Conservation (phyloP, 2,113 vertebrate genomes). For the Nesoenas mayeri region DNA sequence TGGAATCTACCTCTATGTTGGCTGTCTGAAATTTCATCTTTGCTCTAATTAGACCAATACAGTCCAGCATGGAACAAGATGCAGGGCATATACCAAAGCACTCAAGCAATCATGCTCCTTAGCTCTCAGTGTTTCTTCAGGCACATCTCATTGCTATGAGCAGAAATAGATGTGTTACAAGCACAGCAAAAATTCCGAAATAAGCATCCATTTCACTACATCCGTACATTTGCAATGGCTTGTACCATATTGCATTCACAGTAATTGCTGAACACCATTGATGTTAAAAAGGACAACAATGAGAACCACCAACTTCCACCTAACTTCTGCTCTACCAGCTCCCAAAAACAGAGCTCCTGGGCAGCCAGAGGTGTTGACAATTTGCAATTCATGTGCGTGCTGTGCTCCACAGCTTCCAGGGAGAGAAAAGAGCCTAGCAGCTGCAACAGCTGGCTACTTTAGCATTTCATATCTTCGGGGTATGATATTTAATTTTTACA, state of each 20-base stretch:
- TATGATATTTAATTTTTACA: not conserved
- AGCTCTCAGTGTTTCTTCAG: not conserved
- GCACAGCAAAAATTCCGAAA: not conserved
- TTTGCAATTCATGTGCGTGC: rapidly evolving
- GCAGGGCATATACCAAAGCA: not conserved
- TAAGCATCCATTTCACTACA: not conserved
- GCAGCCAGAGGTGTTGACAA: not conserved
- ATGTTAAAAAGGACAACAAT: not conserved
- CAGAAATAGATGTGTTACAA: not conserved
- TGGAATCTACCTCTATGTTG: not conserved
- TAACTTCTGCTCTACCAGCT: not conserved
- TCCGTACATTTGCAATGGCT: not conserved
- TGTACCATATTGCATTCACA: not conserved
- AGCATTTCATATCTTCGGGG: not conserved
- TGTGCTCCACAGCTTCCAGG: not conserved
- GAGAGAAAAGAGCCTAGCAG: not conserved
- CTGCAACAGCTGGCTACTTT: not conserved
- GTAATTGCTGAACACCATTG: not conserved
- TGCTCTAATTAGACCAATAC: not conserved
- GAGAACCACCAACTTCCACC: not conserved
- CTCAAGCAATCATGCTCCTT: not conserved
- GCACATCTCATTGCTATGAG: not conserved
- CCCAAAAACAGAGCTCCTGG: not conserved
- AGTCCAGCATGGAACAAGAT: not conserved
- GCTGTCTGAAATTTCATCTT: not conserved